Evolutionary conservation across 2,888 invertebrate genomes (phyloP).

Genomic region (Chymomyza fuscimana): DNA sequence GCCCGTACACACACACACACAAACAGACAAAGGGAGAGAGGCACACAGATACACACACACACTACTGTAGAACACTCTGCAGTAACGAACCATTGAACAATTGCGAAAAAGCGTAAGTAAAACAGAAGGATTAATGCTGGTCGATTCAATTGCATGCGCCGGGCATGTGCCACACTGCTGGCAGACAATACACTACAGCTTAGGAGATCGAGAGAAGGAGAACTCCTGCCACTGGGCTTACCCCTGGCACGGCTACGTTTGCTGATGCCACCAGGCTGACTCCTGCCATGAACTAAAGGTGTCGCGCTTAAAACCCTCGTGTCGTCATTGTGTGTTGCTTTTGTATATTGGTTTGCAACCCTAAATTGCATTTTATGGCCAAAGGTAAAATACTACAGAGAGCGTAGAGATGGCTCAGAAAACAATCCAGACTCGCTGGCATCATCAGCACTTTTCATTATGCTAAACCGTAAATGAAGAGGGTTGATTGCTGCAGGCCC

Average conservation of each 20-base stretch:
- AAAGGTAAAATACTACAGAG: background rate
- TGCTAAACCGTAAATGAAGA: slow-evolving; percentile 72
- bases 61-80: background rate
- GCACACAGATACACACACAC: background rate
- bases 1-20: background rate
- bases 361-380: slow-evolving; percentile 68
- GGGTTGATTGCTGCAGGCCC: slow-evolving; percentile 44
- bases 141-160: slow-evolving; percentile 35
- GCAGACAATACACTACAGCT: background rate
- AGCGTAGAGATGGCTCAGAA: background rate
- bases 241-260: background rate
- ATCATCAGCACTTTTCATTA: slow-evolving; percentile 71
- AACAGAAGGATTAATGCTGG: slow-evolving; percentile 75
- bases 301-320: slow-evolving; percentile 55
- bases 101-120: slow-evolving; percentile 55
- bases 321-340: slow-evolving; percentile 26
- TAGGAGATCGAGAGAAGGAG: background rate
- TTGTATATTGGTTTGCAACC: slow-evolving; percentile 59
- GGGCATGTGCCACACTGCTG: slow-evolving; percentile 32
- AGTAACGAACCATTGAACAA: slow-evolving; percentile 68
- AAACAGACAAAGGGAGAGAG: too few species aligned
- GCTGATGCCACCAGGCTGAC: background rate
- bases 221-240: background rate
- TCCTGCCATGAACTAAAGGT: slow-evolving; percentile 52
- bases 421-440: slow-evolving; percentile 31